phyloP scores from a whole-genome alignment of 2,113 vertebrate genomes.

The Mirza zaza region DNA sequence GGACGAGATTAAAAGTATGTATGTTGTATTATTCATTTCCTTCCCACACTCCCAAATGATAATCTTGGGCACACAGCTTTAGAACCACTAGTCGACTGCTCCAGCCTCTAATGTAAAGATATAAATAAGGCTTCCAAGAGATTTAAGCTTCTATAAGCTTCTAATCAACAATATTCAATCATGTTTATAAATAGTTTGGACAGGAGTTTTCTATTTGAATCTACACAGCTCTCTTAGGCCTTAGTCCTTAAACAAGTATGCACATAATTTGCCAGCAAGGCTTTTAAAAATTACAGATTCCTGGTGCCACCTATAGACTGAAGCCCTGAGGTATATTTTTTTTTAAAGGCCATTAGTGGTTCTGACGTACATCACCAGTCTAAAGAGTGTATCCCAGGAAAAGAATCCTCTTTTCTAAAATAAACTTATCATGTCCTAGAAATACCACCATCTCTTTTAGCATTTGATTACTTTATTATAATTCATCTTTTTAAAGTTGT shows the following conservation, averaged over 20 bases:
- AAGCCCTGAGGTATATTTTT: neutral
- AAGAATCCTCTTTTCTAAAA: slow-evolving; percentile 34
- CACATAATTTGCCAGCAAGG: neutral
- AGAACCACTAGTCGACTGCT: neutral
- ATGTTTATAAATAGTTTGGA: neutral
- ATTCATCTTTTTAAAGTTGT: neutral
- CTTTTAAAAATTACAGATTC: slow-evolving; percentile 9
- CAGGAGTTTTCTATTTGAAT: slow-evolving; percentile 7
- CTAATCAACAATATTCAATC: neutral
- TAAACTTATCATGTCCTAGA: neutral
- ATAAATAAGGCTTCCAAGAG: neutral
- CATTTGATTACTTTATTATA: neutral
- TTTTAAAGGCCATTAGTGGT: neutral
- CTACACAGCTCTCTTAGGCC: neutral
- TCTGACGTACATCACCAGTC: neutral
- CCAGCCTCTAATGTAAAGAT: neutral
- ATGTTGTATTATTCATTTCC: neutral
- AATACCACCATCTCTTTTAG: neutral
- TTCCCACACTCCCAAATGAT: neutral
- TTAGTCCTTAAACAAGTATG: neutral
- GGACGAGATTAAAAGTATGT: neutral
- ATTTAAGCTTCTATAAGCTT: neutral
- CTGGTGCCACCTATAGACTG: neutral
- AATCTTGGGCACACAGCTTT: neutral
- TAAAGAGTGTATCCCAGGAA: neutral